Base-by-base conservation (phyloP, 2,888 invertebrate species). In the Baccha elongata region DNA sequence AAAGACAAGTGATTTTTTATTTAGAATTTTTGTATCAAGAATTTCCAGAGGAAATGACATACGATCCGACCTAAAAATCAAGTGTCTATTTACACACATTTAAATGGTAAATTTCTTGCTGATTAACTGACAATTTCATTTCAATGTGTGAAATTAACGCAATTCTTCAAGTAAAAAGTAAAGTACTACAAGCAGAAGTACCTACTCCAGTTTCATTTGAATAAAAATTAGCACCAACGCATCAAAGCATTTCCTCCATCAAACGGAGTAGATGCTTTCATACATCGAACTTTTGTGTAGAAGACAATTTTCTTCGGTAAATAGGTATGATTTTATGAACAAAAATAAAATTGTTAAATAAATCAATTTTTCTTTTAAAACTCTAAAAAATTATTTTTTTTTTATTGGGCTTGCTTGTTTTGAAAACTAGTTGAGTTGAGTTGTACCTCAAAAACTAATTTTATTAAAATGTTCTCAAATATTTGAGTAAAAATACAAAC, bases 61-160 rank as follows among this genome's bases (percentile, higher is more conserved):
- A 6, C 8, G 8, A 3, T 32, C 29, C 8, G 29, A 32, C 29
- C 29, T 7, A 32, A 7, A 32, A 32, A 32, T 23, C 23, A 3
- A 32, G 5, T 32, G 2, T 32, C 4, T 32, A 32, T 32, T n/a
- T n/a, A n/a, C n/a, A n/a, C n/a, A n/a, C n/a, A n/a, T 5, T 7
- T 32, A 8, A 7, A 8, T 32, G 5, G 29, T 8, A 32, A 32
- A 5, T 29, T 29, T 32, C 17, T 32, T n/a, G 17, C 1, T 58
- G 40, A 40, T 58, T 58, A 58, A 15, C 40, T 58, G 58, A 15
- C 58, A 58, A 40, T 58, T 58, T 23, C 40, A 40, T 40, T 58
- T 58, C 37, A 40, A 40, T 40, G 58, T n/a, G 15, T 23, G 15
- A 58, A 35, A 17, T 11, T 55, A 58, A 40, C 40, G 58, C 15